These are phyloP conservation scores for Spodoptera littoralis DNA, from an alignment of 2,888 invertebrate genomes.

Conservation along the genomic window DNA sequence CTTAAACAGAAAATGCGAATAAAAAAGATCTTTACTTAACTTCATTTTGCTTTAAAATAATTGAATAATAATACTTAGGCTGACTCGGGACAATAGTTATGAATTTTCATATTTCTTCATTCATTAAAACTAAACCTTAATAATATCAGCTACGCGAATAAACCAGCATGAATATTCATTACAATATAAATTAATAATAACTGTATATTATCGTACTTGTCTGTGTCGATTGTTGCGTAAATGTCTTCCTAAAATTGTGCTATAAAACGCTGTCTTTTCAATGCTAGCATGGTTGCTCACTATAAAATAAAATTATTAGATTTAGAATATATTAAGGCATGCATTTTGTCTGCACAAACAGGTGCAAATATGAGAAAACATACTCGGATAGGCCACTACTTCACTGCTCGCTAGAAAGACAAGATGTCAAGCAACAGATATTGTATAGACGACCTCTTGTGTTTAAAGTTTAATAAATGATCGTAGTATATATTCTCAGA, in stretches of 20 bases:
- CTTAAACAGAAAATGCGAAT: slow-evolving; percentile 39
- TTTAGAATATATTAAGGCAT: slow-evolving; percentile 56
- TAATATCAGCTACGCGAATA: slow-evolving; percentile 78
- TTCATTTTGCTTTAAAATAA: slow-evolving; percentile 64
- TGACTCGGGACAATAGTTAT: slow-evolving; percentile 74
- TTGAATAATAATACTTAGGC: slow-evolving; percentile 80
- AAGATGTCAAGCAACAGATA: neutral
- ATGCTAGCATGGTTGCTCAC: slow-evolving; percentile 59
- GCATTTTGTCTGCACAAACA: slow-evolving; percentile 37
- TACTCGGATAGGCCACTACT: slow-evolving; percentile 12
- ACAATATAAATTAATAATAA: slow-evolving; percentile 68
- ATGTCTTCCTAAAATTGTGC: slow-evolving; percentile 75
- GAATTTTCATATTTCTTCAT: slow-evolving; percentile 61
- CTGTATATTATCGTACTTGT: slow-evolving; percentile 69
- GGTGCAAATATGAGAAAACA: slow-evolving; percentile 40
- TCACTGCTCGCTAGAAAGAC: too few relatives aligned
- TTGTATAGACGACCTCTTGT: neutral
- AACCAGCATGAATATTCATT: slow-evolving; percentile 71
- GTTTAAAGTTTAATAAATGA: slow-evolving; percentile 9
- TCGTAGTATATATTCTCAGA: slow-evolving; percentile 40
- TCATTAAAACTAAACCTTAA: slow-evolving; percentile 80
- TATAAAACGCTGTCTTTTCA: slow-evolving; percentile 68
- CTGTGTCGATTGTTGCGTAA: slow-evolving; percentile 78
- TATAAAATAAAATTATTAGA: slow-evolving; percentile 19
- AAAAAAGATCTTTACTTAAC: slow-evolving; percentile 48